Conservation (phyloP, 2,113 vertebrate species). For the Lepisosteus osseus region DNA sequence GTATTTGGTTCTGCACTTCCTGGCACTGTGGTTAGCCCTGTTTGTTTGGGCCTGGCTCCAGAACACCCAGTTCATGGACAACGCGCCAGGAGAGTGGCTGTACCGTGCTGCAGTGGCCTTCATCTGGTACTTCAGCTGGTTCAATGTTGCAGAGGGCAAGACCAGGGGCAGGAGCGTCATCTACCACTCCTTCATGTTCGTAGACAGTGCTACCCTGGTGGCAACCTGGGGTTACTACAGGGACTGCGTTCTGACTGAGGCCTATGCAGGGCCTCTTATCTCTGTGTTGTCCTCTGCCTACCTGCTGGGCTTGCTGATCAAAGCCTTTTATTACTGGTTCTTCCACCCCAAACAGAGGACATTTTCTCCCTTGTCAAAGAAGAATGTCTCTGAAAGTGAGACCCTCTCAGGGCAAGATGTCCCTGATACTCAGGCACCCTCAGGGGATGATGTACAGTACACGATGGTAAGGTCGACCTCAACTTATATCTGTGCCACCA, state of each 20-base stretch:
- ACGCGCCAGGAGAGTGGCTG: slow-evolving; percentile 50
- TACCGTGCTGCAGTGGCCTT: slow-evolving; percentile 68
- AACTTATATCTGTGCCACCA: too few relatives aligned
- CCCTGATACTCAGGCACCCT: too few relatives aligned
- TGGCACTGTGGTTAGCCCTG: slow-evolving; percentile 64
- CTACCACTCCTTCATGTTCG: slow-evolving; percentile 66
- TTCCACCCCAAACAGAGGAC: slow-evolving; percentile 54
- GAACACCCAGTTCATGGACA: slow-evolving; percentile 72
- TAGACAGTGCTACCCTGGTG: slow-evolving; percentile 53
- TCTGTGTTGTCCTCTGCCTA: slow-evolving; percentile 27
- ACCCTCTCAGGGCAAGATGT: too few relatives aligned
- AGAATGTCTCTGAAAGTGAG: too few relatives aligned
- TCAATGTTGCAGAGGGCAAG: slow-evolving; percentile 59
- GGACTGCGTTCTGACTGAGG: slow-evolving; percentile 17
- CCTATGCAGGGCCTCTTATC: neutral
- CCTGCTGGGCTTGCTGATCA: slow-evolving; percentile 53
- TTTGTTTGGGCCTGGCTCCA: slow-evolving; percentile 64
- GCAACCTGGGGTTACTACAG: slow-evolving; percentile 34
- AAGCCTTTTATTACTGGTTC: slow-evolving; percentile 58
- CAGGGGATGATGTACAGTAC: too few relatives aligned
- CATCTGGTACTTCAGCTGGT: slow-evolving; percentile 87
- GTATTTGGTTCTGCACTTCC: slow-evolving; percentile 64
- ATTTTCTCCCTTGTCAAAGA: too few relatives aligned
- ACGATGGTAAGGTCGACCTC: too few relatives aligned
- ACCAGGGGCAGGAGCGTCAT: slow-evolving; percentile 55